Base-by-base conservation (phyloP, 2,797 vertebrate genomes). In the Triplophysa bombifrons region DNA sequence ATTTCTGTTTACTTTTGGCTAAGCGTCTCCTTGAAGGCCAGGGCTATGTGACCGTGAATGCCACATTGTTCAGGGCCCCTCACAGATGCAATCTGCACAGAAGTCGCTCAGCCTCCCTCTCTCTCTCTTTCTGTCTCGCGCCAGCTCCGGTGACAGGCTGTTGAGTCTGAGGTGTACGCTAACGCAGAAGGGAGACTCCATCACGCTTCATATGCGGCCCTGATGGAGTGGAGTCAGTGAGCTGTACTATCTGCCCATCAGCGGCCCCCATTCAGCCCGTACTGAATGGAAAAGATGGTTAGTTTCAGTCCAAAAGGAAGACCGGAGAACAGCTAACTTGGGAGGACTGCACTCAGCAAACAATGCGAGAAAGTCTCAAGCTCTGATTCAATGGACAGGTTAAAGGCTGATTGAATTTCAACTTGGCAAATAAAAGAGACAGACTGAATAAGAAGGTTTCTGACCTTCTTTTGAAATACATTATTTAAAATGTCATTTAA, bases 1-100 rank as follows among this genome's bases (percentile, higher is more conserved):
- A 75, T 92, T 82, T 83, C 86, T 93, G 92, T 93, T 93, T 93
- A 93, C 91, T 90, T 91, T 92, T 84, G 64, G 86, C 88, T 63
- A 75, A 71, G 74, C 76, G 48, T 73, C 78, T 78, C 71, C n/a
- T 73, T 75, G 80, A 81, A 84, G 76, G 77, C 83, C 71, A 25
- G 25, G 50, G 77, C 72, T 78, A 72, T 30, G 77, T 27, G 80
- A 74, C 77, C 3, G 72, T 88, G 83, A 88, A 87, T 87, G 84
- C 72, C 76, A 81, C 84, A 85, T 87, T 88, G 87, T 88, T 87
- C 69, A 60, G 38, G 72, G 71, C 66, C 80, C 56, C 69, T 74
- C 53, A 75, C 77, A 82, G 82, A 88, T 86, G 68, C 68, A 71
- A 87, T 86, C 87, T 83, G 38, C 50, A 60, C 68, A 38, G 78